These are phyloP conservation scores for Decapterus maruadsi DNA, from an alignment of 2,797 vertebrate species.

Conservation along the genomic window DNA sequence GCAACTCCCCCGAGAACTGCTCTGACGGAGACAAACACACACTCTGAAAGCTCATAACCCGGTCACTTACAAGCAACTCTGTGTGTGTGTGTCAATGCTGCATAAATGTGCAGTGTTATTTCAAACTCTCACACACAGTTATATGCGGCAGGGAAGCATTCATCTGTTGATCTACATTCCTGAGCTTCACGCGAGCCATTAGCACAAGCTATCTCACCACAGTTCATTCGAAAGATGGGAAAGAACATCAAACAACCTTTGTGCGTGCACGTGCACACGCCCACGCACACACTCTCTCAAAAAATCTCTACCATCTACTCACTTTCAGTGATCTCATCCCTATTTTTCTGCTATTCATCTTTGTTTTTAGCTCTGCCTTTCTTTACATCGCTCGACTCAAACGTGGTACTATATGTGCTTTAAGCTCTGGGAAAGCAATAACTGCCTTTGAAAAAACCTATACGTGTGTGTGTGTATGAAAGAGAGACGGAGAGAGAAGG, in stretches of 20 bases:
- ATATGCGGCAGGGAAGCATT: constrained; percentile 36
- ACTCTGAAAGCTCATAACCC: constrained; percentile 24
- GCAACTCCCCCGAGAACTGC: constrained; percentile 36
- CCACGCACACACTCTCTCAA: constrained; percentile 4
- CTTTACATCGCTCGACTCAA: constrained; percentile 31
- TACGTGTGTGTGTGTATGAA: neutral
- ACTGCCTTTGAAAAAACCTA: constrained; percentile 47
- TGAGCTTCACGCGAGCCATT: constrained; percentile 66
- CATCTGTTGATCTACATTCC: constrained; percentile 79
- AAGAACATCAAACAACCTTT: constrained; percentile 56
- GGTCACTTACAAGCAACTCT: constrained; percentile 22
- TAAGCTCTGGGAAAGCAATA: constrained; percentile 29
- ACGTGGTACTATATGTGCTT: constrained; percentile 29
- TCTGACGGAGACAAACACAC: constrained; percentile 18
- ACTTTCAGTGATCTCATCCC: constrained; percentile 23
- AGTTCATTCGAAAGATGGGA: constrained; percentile 51
- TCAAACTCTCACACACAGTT: constrained; percentile 17
- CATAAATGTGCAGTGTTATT: constrained; percentile 13
- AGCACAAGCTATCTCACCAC: constrained; percentile 43
- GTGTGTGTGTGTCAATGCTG: constrained; percentile 1
- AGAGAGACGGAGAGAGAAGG: neutral
- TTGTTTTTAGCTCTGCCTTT: constrained; percentile 44
- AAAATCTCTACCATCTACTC: constrained; percentile 23
- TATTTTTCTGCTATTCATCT: constrained; percentile 34
- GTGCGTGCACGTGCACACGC: neutral